phyloP scores from a whole-genome alignment of 2,797 vertebrate species.

The Semotilus atromaculatus region DNA sequence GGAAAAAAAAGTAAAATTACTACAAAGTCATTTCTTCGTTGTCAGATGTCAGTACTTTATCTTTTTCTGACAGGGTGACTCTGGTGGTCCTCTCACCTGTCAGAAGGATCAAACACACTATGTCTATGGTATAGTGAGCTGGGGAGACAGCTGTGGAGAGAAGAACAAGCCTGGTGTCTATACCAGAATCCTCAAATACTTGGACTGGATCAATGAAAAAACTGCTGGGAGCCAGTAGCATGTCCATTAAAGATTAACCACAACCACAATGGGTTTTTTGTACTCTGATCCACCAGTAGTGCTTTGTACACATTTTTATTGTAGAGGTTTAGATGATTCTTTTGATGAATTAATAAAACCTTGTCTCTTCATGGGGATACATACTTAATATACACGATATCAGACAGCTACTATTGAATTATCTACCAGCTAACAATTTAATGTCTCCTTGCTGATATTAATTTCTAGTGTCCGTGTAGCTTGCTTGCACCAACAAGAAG shows the following conservation, averaged over 20 bases:
- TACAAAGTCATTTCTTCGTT: neutral
- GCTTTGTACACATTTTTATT: neutral
- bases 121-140: constrained; percentile 91
- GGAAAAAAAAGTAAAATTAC: neutral
- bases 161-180: constrained; percentile 93
- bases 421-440: neutral
- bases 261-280: neutral
- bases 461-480: neutral
- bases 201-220: constrained; percentile 85
- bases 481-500: neutral
- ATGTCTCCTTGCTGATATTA: neutral
- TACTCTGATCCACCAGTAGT: neutral
- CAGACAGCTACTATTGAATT: neutral
- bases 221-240: constrained; percentile 56
- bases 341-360: neutral
- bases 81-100: constrained; percentile 92
- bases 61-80: constrained; percentile 84
- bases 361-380: neutral
- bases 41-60: neutral
- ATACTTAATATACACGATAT: neutral
- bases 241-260: neutral
- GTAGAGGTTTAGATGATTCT: neutral
- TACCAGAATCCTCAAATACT: constrained; percentile 80
- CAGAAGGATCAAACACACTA: constrained; percentile 67
- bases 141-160: constrained; percentile 88